A percentile compares a stretch with the other conserved stretches of the same genome.
phyloP scores from a whole-genome alignment of 2,888 invertebrate species.

The Cloeon dipterum region DNA sequence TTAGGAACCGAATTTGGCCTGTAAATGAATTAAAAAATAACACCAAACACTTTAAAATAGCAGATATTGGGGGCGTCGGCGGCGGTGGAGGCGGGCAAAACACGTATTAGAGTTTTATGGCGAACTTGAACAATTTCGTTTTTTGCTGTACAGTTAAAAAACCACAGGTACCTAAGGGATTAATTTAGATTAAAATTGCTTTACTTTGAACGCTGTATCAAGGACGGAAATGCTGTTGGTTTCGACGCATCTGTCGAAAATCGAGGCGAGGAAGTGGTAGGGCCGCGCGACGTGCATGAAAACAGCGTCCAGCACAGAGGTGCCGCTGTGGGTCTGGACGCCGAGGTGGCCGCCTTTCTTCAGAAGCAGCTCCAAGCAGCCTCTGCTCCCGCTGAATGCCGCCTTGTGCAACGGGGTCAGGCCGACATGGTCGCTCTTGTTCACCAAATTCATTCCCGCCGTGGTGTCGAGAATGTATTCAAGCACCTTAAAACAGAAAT shows the following conservation, averaged over 20 bases:
- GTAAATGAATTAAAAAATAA: too few species aligned
- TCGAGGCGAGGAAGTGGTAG: slow-evolving; percentile 15
- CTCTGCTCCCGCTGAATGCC: slow-evolving; percentile 23
- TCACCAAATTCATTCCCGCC: slow-evolving; percentile 14
- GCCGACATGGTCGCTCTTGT: slow-evolving; percentile 20
- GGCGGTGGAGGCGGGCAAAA: too few species aligned
- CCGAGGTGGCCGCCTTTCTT: slow-evolving; percentile 18
- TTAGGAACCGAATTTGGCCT: too few species aligned
- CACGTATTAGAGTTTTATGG: too few species aligned
- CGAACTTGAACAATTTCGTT: too few species aligned
- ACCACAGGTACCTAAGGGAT: too few species aligned
- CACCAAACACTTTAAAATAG: too few species aligned
- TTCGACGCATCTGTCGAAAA: slow-evolving; percentile 15
- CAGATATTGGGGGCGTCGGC: too few species aligned
- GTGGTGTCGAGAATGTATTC: slow-evolving; percentile 6
- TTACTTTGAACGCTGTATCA: slow-evolving; percentile 7
- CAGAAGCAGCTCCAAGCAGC: slow-evolving; percentile 22
- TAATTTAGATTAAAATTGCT: too few species aligned
- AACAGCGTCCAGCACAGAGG: slow-evolving; percentile 18
- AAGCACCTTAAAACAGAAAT: not conserved
- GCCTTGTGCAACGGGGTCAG: slow-evolving; percentile 29
- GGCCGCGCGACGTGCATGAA: slow-evolving; percentile 17
- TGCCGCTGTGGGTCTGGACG: slow-evolving; percentile 13
- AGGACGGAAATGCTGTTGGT: slow-evolving; percentile 13
- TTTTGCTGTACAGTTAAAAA: too few species aligned